These are phyloP conservation scores for Sitophilus oryzae DNA, from an alignment of 1,140 invertebrate species.

Conservation along the genomic window DNA sequence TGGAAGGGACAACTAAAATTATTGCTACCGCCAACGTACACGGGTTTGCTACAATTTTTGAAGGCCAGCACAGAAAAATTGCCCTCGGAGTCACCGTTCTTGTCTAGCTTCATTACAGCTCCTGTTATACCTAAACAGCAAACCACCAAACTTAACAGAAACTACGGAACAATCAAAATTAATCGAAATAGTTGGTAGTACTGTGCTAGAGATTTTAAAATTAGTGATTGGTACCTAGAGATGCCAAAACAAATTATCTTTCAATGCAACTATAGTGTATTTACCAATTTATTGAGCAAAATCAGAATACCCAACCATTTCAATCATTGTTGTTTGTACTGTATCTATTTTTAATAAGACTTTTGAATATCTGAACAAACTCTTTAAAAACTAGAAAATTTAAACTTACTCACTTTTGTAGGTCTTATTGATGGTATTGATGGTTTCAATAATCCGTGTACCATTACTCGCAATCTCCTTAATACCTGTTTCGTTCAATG, in stretches of 20 bases:
- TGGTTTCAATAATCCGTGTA: conserved; percentile 69
- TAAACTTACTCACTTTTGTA: conserved; percentile 74
- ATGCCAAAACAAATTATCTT: too few species aligned
- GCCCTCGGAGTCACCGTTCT: conserved; percentile 91
- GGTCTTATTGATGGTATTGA: conserved; percentile 63
- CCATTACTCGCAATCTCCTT: conserved; percentile 70
- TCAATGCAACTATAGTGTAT: too few species aligned
- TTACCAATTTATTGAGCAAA: too few species aligned
- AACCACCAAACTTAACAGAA: too few species aligned
- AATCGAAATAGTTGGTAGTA: too few species aligned
- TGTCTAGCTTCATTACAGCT: conserved; percentile 81
- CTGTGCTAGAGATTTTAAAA: not conserved
- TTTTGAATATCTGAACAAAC: too few species aligned
- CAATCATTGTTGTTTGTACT: too few species aligned
- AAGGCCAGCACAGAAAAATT: conserved; percentile 88
- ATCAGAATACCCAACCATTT: too few species aligned
- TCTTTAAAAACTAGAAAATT: too few species aligned
- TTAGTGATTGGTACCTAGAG: too few species aligned
- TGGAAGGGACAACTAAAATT: conserved; percentile 66
- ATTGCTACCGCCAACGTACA: conserved; percentile 37
- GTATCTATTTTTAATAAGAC: too few species aligned
- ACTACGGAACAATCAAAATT: conserved; percentile 12
- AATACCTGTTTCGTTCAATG: conserved; percentile 56
- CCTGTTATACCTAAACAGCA: conserved; percentile 89
- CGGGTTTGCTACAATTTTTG: conserved; percentile 5